Conservation (phyloP, 2,888 invertebrate species). For the Tetanocera ferruginea region DNA sequence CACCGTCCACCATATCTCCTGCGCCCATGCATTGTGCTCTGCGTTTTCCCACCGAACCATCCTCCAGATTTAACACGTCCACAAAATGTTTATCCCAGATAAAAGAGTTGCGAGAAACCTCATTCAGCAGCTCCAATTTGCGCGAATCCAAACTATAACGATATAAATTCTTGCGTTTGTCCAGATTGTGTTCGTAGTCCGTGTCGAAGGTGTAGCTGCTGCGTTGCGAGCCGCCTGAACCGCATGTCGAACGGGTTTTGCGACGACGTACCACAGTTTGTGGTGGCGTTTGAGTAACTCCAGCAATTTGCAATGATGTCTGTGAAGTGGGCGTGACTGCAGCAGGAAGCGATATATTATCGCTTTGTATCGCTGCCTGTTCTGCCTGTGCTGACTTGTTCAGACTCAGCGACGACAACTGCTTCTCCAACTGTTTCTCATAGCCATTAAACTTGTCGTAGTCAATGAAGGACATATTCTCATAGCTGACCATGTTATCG, state of each 20-base stretch:
- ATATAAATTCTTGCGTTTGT: constrained; percentile 66
- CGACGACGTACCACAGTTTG: constrained; percentile 60
- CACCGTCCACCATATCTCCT: constrained; percentile 49
- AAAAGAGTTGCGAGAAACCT: constrained; percentile 65
- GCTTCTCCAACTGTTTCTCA: constrained; percentile 66
- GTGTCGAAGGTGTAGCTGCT: constrained; percentile 58
- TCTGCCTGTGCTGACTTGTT: constrained; percentile 34
- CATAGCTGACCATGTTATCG: constrained; percentile 73
- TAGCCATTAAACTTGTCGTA: constrained; percentile 73
- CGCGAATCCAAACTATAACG: constrained; percentile 68
- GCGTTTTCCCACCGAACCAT: constrained; percentile 53
- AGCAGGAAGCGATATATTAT: not conserved
- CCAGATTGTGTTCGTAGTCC: constrained; percentile 66
- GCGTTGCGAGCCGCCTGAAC: constrained; percentile 48
- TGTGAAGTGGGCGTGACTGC: constrained; percentile 31
- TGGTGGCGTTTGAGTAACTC: constrained; percentile 43
- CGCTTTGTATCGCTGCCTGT: constrained; percentile 4
- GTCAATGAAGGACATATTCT: constrained; percentile 73
- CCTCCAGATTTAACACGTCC: constrained; percentile 64
- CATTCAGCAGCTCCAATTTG: constrained; percentile 64
- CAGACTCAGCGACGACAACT: constrained; percentile 62
- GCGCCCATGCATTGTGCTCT: constrained; percentile 35
- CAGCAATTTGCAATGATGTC: constrained; percentile 40
- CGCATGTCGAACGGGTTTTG: constrained; percentile 46
- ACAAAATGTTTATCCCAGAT: constrained; percentile 59